phyloP scores from a whole-genome alignment of 2,113 vertebrate species.

The Todiramphus chloris region DNA sequence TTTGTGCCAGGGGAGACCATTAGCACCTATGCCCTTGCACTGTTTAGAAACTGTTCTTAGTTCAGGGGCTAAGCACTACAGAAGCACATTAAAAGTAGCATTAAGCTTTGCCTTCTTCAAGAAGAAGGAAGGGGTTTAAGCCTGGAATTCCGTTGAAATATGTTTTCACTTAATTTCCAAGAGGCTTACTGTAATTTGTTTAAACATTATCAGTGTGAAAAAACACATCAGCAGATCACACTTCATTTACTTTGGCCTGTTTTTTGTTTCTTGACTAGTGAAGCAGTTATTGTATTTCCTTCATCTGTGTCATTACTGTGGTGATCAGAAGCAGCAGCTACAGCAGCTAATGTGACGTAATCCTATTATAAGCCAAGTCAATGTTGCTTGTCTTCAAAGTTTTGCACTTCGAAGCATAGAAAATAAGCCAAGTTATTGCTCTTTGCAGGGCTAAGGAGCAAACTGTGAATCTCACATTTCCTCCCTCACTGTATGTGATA shows the following conservation, averaged over 20 bases:
- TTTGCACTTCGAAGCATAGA: not conserved
- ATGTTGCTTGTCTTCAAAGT: not conserved
- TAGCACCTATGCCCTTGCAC: not conserved
- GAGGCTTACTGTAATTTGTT: not conserved
- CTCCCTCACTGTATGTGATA: not conserved
- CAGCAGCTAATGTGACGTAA: not conserved
- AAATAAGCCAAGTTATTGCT: not conserved
- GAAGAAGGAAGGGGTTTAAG: not conserved
- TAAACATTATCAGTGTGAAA: not conserved
- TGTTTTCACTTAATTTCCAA: not conserved
- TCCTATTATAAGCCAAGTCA: not conserved
- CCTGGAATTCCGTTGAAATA: not conserved
- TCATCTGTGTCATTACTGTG: not conserved
- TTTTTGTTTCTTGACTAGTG: not conserved
- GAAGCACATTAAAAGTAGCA: not conserved
- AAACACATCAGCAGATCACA: not conserved
- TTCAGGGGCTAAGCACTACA: not conserved
- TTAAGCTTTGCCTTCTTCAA: not conserved
- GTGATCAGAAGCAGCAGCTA: not conserved
- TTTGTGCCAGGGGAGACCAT: not conserved
- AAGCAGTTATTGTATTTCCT: not conserved
- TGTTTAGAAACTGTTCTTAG: not conserved
- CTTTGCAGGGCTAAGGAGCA: not conserved
- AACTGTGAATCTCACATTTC: not conserved
- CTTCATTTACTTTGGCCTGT: not conserved